phyloP scores from a whole-genome alignment of 2,888 invertebrate genomes.

The Coelinius sp. region DNA sequence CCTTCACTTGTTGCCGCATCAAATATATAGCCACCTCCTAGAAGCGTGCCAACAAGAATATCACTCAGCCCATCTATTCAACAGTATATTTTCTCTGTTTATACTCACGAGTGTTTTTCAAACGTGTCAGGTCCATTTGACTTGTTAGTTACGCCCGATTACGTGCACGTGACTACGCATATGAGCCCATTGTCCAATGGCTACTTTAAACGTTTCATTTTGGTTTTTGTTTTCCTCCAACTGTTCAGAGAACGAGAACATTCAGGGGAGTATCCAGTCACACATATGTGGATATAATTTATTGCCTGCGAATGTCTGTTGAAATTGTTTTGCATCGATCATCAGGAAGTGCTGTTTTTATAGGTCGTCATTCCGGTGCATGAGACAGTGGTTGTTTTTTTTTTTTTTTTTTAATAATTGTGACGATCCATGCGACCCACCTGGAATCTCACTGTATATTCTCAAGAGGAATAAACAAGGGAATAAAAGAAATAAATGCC shows the following conservation, averaged over 20 bases:
- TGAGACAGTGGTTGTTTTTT: not conserved
- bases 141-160: conserved; percentile 60
- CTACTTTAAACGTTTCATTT: not conserved
- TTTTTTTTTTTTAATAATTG: conserved; percentile 6
- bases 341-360: conserved; percentile 19
- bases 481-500: conserved; percentile 35
- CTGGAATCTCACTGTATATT: not conserved
- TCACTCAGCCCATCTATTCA: not conserved
- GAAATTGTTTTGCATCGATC: too few species aligned
- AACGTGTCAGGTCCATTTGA: conserved; percentile 50
- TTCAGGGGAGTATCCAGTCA: not conserved
- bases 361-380: conserved; percentile 14
- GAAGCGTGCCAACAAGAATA: conserved; percentile 2
- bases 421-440: not conserved
- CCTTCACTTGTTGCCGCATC: too few species aligned
- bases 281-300: not conserved
- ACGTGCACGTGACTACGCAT: conserved; percentile 63
- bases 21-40: too few species aligned
- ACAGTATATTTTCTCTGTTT: conserved; percentile 36
- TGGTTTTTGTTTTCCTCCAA: not conserved
- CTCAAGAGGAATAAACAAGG: not conserved
- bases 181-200: conserved; percentile 40
- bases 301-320: not conserved
- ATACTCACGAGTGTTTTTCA: conserved; percentile 29
- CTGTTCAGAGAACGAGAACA: conserved; percentile 23